Percentiles rank a stretch among this genome's conserved stretches.
phyloP scores from a whole-genome alignment of 2,888 invertebrate species.

The Brenthis ino region DNA sequence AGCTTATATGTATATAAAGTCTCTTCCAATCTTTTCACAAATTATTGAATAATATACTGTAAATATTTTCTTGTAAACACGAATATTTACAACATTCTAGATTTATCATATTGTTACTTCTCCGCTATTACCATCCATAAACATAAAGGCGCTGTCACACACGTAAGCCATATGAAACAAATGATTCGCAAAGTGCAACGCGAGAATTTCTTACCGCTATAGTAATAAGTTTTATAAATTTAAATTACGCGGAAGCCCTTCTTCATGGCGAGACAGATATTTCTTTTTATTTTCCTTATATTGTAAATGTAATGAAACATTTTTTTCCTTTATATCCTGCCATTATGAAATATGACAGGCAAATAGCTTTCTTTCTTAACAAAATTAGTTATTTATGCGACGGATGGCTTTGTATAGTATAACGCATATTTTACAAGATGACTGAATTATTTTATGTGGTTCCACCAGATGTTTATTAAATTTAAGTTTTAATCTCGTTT shows the following conservation, averaged over 20 bases:
- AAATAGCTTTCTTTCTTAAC: conserved; percentile 17
- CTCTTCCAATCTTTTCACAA: no score
- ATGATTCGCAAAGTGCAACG: conserved; percentile 10
- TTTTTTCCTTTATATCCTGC: conserved; percentile 11
- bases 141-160: conserved; percentile 4
- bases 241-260: conserved; percentile 20
- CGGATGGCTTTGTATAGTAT: neutral
- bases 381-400: neutral
- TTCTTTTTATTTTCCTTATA: conserved; percentile 21
- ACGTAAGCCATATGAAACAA: conserved; percentile 11
- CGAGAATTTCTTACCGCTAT: neutral
- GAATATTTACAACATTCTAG: neutral
- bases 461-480: no score
- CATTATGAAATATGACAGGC: conserved; percentile 18
- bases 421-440: no score
- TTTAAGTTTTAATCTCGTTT: no score
- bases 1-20: no score
- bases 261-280: conserved; percentile 22
- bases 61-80: neutral
- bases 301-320: conserved; percentile 31
- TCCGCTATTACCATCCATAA: neutral
- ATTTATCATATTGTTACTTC: neutral
- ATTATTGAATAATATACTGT: neutral
- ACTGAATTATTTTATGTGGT: no score
- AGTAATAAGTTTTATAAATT: conserved; percentile 19